A percentile compares a stretch with the other conserved stretches of the same genome.
These are phyloP conservation scores for Geothlypis trichas DNA, from an alignment of 2,113 vertebrate genomes.

Conservation along the genomic window DNA sequence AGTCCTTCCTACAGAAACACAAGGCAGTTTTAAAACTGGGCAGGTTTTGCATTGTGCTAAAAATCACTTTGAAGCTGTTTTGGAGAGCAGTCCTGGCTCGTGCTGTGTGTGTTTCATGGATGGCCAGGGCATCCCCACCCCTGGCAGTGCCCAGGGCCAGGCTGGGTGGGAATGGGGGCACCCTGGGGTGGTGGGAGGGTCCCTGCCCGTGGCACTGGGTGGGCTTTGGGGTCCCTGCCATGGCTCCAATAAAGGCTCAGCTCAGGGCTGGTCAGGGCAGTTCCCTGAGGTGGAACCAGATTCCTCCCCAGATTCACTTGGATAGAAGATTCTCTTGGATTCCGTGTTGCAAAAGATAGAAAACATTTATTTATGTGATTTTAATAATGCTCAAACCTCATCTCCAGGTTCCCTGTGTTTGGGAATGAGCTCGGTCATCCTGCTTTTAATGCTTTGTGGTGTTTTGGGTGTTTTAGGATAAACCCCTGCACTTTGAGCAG, in stretches of 20 bases:
- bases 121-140: background rate
- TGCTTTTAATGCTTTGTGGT: background rate
- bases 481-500: background rate
- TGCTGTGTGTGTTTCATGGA: background rate
- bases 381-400: background rate
- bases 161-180: accelerated
- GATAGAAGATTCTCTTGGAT: background rate
- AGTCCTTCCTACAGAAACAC: background rate
- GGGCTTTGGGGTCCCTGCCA: background rate
- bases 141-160: background rate
- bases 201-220: background rate
- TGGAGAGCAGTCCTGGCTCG: background rate
- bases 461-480: background rate
- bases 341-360: accelerated
- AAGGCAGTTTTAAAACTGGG: accelerated
- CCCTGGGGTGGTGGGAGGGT: background rate
- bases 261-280: background rate
- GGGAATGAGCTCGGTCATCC: background rate
- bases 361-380: background rate
- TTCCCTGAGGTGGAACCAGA: background rate
- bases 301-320: background rate
- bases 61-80: accelerated
- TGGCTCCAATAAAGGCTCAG: accelerated
- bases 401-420: accelerated
- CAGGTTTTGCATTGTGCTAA: accelerated